Percentiles rank a stretch among this genome's conserved stretches.
Conservation (phyloP, 2,888 invertebrate species). For the Heliconius aoede region DNA sequence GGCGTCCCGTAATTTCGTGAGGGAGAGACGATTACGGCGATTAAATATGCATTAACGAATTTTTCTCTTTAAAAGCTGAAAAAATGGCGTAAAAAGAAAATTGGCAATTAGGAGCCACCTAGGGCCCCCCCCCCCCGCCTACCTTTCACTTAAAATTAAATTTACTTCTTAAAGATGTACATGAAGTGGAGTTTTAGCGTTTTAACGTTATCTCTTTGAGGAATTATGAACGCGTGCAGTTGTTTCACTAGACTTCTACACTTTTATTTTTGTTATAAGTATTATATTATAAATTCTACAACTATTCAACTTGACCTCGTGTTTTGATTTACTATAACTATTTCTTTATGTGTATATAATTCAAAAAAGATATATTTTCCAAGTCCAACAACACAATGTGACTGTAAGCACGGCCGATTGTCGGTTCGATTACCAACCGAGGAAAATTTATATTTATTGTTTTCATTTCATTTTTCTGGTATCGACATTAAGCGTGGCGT, state of each 20-base stretch:
- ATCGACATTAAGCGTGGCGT: too few relatives aligned
- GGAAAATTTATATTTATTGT: too few relatives aligned
- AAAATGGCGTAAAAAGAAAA: constrained; percentile 82
- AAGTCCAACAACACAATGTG: too few relatives aligned
- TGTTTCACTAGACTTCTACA: constrained; percentile 9
- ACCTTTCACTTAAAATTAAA: constrained; percentile 72
- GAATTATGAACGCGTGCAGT: constrained; percentile 42
- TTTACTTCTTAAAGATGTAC: constrained; percentile 75
- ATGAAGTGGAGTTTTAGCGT: constrained; percentile 71
- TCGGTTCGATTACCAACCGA: too few relatives aligned
- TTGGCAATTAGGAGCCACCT: constrained; percentile 77
- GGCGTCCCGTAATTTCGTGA: constrained; percentile 56
- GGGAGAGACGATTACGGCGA: constrained; percentile 78
- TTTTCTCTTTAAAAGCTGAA: constrained; percentile 81
- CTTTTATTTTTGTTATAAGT: not conserved
- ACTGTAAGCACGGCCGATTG: too few relatives aligned
- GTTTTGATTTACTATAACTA: too few relatives aligned
- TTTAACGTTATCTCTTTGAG: constrained; percentile 47
- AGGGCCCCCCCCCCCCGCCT: constrained; percentile 60
- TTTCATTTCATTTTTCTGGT: too few relatives aligned
- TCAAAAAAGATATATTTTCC: too few relatives aligned
- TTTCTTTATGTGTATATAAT: too few relatives aligned
- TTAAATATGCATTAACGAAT: constrained; percentile 84
- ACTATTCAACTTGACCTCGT: too few relatives aligned
- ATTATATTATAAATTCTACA: not conserved